phyloP scores from a whole-genome alignment of 2,888 invertebrate genomes.

The Cremastinae sp. region DNA sequence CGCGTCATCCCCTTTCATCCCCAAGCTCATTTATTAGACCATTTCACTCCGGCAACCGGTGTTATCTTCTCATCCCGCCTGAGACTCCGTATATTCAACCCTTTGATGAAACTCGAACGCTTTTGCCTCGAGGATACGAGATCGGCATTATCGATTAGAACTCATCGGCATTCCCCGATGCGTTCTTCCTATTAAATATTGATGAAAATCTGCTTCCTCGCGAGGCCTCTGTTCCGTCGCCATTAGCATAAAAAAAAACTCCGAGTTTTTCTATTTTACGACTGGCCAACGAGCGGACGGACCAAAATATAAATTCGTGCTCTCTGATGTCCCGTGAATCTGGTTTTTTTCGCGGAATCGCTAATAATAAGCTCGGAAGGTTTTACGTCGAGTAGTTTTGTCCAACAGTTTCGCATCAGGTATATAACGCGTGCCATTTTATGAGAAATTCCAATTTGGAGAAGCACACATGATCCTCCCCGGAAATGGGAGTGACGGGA shows the following conservation, averaged over 20 bases:
- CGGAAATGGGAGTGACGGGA: not conserved
- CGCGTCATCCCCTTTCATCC: not conserved
- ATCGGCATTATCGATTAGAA: not conserved
- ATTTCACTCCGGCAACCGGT: slow-evolving; percentile 25
- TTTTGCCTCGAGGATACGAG: not conserved
- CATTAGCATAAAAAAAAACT: too few species aligned
- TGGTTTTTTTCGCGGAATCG: not conserved
- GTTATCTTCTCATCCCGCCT: slow-evolving; percentile 33
- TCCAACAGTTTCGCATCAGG: slow-evolving; percentile 13
- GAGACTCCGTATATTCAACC: slow-evolving; percentile 9
- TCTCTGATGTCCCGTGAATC: not conserved
- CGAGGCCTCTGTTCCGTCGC: too few species aligned
- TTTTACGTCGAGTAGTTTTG: slow-evolving; percentile 20
- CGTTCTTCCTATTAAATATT: too few species aligned
- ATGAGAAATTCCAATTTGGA: slow-evolving; percentile 27
- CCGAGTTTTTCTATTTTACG: too few species aligned
- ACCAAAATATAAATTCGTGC: too few species aligned
- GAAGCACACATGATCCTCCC: slow-evolving; percentile 25
- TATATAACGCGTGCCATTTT: slow-evolving; percentile 14
- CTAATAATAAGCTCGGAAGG: slow-evolving; percentile 5
- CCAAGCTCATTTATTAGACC: not conserved
- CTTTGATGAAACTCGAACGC: not conserved
- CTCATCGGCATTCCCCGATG: too few species aligned
- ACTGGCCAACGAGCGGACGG: not conserved
- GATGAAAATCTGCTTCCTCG: too few species aligned